Conservation (phyloP, 1,140 invertebrate genomes). For the Gonioctena quinquepunctata region DNA sequence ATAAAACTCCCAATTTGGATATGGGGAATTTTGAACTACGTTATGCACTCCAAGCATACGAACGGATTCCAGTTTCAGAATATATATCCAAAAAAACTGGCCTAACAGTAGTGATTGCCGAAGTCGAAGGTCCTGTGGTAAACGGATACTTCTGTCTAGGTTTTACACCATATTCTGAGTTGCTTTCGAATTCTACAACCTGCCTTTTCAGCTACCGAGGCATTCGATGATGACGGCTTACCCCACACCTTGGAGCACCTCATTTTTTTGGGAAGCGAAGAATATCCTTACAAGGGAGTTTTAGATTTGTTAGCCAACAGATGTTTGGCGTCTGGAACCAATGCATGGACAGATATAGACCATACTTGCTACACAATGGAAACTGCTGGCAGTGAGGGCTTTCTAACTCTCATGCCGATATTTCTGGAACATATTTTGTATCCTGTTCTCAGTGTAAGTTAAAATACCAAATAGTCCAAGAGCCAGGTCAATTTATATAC, state of each 20-base stretch:
- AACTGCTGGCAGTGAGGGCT: constrained; percentile 85
- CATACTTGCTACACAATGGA: constrained; percentile 89
- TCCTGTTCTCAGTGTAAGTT: constrained; percentile 75
- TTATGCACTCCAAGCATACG: constrained; percentile 67
- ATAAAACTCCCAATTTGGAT: constrained; percentile 56
- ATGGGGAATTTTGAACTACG: constrained; percentile 65
- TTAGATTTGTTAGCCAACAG: constrained; percentile 86
- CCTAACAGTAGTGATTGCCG: constrained; percentile 76
- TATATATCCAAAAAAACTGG: constrained; percentile 80
- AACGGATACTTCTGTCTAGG: constrained; percentile 85
- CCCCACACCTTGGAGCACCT: constrained; percentile 93
- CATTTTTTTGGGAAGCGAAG: constrained; percentile 87
- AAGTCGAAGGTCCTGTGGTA: constrained; percentile 85
- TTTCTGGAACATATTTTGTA: constrained; percentile 90
- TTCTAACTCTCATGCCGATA: constrained; percentile 85
- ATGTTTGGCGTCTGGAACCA: constrained; percentile 87
- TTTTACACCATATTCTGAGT: constrained; percentile 53
- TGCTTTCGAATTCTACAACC: neutral
- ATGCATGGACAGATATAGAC: constrained; percentile 83
- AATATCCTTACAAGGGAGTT: constrained; percentile 89
- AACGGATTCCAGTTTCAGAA: constrained; percentile 78
- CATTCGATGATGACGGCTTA: constrained; percentile 87
- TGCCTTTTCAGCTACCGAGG: constrained; percentile 76
- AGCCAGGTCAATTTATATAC: no score
- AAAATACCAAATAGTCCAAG: no score